phyloP scores from a whole-genome alignment of 2,113 vertebrate species.

The Hippopotamus amphibius region DNA sequence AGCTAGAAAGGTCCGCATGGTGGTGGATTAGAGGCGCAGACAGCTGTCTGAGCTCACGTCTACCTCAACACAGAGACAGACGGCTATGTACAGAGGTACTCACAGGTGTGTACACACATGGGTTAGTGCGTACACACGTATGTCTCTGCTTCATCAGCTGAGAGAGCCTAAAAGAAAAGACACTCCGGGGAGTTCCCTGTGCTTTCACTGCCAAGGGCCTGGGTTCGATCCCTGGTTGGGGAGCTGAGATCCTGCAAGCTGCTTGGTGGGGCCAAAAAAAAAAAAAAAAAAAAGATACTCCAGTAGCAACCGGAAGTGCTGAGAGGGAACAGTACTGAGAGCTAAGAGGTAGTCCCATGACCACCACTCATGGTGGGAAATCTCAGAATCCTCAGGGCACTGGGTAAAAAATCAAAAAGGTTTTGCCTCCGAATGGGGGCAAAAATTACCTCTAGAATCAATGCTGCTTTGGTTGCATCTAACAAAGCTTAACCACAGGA shows the following conservation, averaged over 20 bases:
- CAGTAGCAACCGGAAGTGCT: too few species aligned
- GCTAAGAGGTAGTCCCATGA: rapidly evolving
- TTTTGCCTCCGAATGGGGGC: background rate
- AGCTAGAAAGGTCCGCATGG: rapidly evolving
- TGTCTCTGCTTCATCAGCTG: background rate
- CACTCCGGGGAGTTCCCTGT: background rate
- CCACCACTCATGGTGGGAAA: too few species aligned
- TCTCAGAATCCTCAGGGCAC: background rate
- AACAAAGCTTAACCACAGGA: background rate
- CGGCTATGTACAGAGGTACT: background rate
- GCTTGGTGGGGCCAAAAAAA: background rate
- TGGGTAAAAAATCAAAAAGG: background rate
- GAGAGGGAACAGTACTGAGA: background rate
- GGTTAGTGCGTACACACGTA: background rate
- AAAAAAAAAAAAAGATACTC: background rate
- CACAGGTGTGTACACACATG: rapidly evolving
- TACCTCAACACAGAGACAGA: too few species aligned
- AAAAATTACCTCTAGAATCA: background rate
- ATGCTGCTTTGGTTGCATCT: background rate
- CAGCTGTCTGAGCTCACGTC: rapidly evolving
- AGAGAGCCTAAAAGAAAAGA: background rate
- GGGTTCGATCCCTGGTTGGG: background rate
- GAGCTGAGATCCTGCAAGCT: background rate
- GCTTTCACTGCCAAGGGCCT: background rate
- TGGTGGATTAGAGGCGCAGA: background rate